A percentile compares a stretch with the other conserved stretches of the same genome.
Evolutionary conservation across 2,113 vertebrate genomes (phyloP).

Genomic region (Misgurnus mizolepis): DNA sequence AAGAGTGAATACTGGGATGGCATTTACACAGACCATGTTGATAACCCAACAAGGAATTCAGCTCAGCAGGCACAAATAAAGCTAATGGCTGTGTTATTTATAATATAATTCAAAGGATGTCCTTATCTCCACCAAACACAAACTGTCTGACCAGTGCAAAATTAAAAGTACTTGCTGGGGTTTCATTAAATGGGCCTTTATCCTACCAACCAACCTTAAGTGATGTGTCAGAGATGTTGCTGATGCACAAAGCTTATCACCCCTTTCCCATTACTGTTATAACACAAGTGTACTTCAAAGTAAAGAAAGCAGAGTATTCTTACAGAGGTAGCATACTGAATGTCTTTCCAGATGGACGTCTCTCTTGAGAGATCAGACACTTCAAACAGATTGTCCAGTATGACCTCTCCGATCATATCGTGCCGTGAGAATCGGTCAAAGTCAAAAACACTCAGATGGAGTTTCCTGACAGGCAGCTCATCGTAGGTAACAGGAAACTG

Average conservation of each 20-base stretch:
- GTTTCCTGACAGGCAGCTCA: conserved; percentile 85
- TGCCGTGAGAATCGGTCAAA: conserved; percentile 98
- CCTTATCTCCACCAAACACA: conserved; percentile 40
- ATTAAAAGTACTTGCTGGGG: conserved; percentile 4
- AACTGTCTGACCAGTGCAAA: background rate
- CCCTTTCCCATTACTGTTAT: background rate
- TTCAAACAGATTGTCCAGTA: conserved; percentile 95
- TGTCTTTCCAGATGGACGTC: conserved; percentile 94
- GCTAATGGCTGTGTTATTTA: conserved; percentile 17
- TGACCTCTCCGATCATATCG: conserved; percentile 98
- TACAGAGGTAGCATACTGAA: conserved; percentile 77
- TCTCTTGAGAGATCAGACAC: conserved; percentile 92
- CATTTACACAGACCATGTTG: conserved; percentile 5
- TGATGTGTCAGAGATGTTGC: conserved; percentile 8
- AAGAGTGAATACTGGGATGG: background rate
- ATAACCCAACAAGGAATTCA: background rate
- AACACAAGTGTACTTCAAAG: background rate
- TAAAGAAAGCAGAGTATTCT: conserved; percentile 45
- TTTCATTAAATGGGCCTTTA: conserved; percentile 3
- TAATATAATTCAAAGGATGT: conserved; percentile 7
- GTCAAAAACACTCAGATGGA: conserved; percentile 97
- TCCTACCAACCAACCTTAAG: background rate
- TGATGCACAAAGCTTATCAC: conserved; percentile 6
- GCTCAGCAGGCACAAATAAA: background rate
- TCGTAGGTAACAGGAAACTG: conserved; percentile 91